Percentiles rank a stretch among this genome's conserved stretches.
phyloP scores from a whole-genome alignment of 2,113 vertebrate species.

The Cynoglossus semilaevis region DNA sequence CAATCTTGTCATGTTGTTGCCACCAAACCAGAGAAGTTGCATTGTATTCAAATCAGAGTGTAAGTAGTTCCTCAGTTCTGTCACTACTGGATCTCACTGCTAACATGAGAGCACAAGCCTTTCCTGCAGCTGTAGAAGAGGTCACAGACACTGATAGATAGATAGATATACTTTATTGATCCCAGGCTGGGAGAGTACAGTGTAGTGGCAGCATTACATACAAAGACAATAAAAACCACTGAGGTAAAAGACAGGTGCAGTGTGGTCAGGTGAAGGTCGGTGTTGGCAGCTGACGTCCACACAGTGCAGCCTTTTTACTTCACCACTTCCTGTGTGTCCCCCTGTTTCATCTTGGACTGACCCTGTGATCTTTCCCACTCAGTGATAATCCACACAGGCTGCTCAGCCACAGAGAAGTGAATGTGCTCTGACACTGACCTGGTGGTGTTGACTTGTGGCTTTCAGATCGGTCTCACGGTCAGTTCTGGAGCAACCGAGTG shows the following conservation, averaged over 20 bases:
- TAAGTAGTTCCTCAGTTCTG: background rate
- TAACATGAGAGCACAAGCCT: conserved; percentile 55
- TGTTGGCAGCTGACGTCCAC: conserved; percentile 20
- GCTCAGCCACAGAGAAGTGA: conserved; percentile 14
- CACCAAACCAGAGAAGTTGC: background rate
- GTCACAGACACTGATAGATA: conserved; percentile 34
- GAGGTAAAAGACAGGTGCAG: too few relatives aligned
- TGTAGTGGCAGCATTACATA: too few relatives aligned
- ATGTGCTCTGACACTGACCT: conserved; percentile 50
- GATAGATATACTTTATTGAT: too few relatives aligned
- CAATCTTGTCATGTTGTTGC: conserved; percentile 47
- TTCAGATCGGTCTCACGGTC: conserved; percentile 46
- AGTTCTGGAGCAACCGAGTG: background rate
- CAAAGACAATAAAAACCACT: too few relatives aligned
- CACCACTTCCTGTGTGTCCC: conserved; percentile 41
- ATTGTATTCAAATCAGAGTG: too few relatives aligned
- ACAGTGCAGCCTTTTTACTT: conserved; percentile 33
- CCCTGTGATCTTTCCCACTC: conserved; percentile 29
- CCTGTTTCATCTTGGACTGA: conserved; percentile 21
- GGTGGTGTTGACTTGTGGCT: conserved; percentile 50
- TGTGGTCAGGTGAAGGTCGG: conserved; percentile 34
- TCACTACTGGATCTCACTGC: conserved; percentile 27
- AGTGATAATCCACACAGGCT: conserved; percentile 28
- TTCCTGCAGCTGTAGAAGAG: conserved; percentile 43
- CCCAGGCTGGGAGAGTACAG: too few relatives aligned